A percentile compares a stretch with the other conserved stretches of the same genome.
Evolutionary conservation across 2,113 vertebrate genomes (phyloP).

Genomic region (Speoplatyrhinus poulsoni): DNA sequence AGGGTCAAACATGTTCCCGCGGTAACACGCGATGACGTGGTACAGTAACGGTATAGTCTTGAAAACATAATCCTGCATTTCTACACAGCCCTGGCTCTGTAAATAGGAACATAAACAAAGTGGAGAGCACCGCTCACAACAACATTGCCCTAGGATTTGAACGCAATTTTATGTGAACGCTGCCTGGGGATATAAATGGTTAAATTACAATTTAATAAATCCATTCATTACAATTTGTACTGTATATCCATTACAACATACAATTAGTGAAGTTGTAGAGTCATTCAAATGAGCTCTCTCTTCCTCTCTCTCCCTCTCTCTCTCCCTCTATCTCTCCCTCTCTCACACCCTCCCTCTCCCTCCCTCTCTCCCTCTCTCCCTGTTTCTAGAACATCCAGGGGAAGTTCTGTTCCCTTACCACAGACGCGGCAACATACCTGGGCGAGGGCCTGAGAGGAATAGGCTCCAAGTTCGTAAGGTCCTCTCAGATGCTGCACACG

Average conservation of each 20-base stretch:
- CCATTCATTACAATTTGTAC: no score
- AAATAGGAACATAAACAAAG: no score
- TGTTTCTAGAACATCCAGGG: constrained; percentile 91
- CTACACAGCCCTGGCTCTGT: no score
- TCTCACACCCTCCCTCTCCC: not conserved
- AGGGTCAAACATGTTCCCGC: not conserved
- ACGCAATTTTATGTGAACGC: not conserved
- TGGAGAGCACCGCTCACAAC: no score
- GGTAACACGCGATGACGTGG: not conserved
- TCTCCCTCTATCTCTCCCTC: not conserved
- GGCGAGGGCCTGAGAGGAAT: constrained; percentile 94
- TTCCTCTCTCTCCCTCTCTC: not conserved
- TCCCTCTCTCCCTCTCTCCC: constrained; percentile 22
- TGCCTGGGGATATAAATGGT: not conserved
- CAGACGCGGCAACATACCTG: constrained; percentile 91
- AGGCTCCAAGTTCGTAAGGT: constrained; percentile 93
- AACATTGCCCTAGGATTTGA: no score
- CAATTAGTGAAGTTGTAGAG: not conserved
- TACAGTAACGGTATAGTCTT: not conserved
- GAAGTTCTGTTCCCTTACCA: constrained; percentile 95
- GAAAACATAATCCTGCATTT: no score
- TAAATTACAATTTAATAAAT: no score
- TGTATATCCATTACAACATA: no score
- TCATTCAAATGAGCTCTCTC: not conserved
- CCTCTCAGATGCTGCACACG: constrained; percentile 93